Base-by-base conservation (phyloP, 1,140 invertebrate genomes). In the Rhagoletis pomonella region DNA sequence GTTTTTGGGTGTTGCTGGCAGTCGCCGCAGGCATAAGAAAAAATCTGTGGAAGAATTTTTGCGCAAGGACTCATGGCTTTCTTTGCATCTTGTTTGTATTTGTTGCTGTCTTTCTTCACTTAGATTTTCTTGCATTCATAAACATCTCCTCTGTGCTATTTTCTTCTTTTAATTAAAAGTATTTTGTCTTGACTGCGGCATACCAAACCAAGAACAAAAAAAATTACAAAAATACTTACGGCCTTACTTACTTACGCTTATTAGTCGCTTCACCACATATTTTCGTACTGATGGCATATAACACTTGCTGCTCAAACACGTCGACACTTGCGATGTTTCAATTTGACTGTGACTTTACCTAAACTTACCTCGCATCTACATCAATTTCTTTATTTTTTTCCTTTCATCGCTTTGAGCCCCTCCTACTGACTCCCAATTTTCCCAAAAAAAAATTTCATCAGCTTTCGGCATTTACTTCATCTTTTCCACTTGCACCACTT, bases 81-180 rank as follows among this genome's bases (percentile, higher is more conserved):
- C 50, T 73, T 50, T 17, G 4, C n/a, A 17, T 44, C 12, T 44
- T 73, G 39, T 55, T 6, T 5, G 17, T 0, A 3, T 47, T 73
- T 44, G 44, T 50, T 55, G 29, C 12, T 10, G 10, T 64, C 42
- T 73, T 73, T 73, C 7, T 2, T n/a, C 69, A 77, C n/a, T 77
- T 2, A 73, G 10, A 67, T 42, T 67, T 69, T 44, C 67, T 55
- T 55, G n/a, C 42, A 17, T 81, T 81, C 47, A 0, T 19, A 9
- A 7, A 9, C n/a, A 81, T 55, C 73, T 81, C 55, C 1, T 9
- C 4, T 47, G 29, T 17, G 19, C 44, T 55, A 47, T 81, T 81
- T 81, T 81, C 73, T 81, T 50, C 47, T 81, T 50, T 81, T 81
- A 81, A 81, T 81, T 81, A 81, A 81, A 81, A 81, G 47, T 81